Evolutionary conservation across 2,797 vertebrate genomes (phyloP), one percentile per base, ranked within the genome.

Genomic region (Chrysocyon brachyurus): DNA sequence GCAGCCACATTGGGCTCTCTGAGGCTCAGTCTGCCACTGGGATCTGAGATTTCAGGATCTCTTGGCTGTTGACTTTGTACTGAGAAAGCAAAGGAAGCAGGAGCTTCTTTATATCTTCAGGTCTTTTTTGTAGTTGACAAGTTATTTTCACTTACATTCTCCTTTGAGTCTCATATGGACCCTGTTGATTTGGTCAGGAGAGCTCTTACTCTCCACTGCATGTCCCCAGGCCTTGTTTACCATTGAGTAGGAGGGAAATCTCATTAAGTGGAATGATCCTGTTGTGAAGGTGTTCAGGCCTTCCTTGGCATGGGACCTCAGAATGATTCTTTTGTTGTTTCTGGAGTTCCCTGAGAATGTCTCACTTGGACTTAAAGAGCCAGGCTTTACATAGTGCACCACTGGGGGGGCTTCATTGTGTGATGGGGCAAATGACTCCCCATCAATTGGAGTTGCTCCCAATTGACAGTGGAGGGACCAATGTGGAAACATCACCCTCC

Each of bases 21-120:
- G 33, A 90, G 70, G 28, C 33, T 93, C 17, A 21, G 0, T 21
- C 31, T 75, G 46, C 64, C 12, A 5, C 22, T 79, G 81, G 21
- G 1, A 70, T 77, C 49, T 81, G 63, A 94, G 59, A 19, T 72
- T 88, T 68, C 12, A 31, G 21, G 36, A 57, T 85, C 56, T 84
- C 17, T 46, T 94, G 92, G n/a, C 31, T 17, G 1, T 79, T 92
- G 59, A 81, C 78, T 75, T 93, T 17, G 24, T 88, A 21, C 17
- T 54, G 86, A 70, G 64, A 92, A 83, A 93, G 75, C 49, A 96
- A 90, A 91, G 14, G 56, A 66, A 33, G 4, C 7, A 46, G 70
- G n/a, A 31, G 49, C 11, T 31, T 72, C 21, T 17, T 28, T 68
- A 1, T 68, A 12, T 63, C 17, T 79, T 33, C 40, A 61, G 28